Evolutionary conservation across 2,888 invertebrate species (phyloP).

Genomic region (Caenorhabditis afra): DNA sequence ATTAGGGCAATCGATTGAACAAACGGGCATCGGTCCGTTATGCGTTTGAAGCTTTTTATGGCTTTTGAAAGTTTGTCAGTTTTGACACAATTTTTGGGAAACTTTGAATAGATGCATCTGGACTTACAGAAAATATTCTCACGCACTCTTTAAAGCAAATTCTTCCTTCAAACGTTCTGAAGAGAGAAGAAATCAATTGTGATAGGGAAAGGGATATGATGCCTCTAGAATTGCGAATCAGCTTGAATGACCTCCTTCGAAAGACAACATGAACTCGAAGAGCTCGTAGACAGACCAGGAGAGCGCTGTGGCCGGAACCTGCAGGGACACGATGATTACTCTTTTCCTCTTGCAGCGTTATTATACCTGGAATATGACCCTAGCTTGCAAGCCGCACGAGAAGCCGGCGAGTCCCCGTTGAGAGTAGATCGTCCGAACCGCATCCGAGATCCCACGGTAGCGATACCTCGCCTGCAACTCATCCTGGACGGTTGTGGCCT

Average conservation of each 20-base stretch:
- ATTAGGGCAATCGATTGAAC: no score
- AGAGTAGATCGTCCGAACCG: conserved; percentile 86
- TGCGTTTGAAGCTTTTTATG: no score
- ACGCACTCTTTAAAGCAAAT: no score
- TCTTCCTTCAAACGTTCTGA: no score
- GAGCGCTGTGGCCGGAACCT: conserved; percentile 98
- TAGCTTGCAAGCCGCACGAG: conserved; percentile 87
- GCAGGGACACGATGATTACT: conserved; percentile 23
- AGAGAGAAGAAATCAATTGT: conserved; percentile 3
- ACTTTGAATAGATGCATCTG: no score
- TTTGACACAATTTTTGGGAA: no score
- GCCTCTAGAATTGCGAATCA: conserved; percentile 7
- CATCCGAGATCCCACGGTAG: conserved; percentile 87
- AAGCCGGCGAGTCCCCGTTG: conserved; percentile 90
- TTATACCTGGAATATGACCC: conserved; percentile 87
- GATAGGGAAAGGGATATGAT: not conserved
- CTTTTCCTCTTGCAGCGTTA: not conserved
- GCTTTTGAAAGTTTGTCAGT: no score
- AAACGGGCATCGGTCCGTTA: no score
- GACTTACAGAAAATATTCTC: no score
- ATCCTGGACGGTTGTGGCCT: conserved; percentile 16
- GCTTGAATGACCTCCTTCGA: conserved; percentile 54
- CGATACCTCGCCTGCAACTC: conserved; percentile 62
- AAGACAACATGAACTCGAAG: conserved; percentile 86
- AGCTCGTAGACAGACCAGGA: conserved; percentile 99